These are phyloP conservation scores for Carassius gibelio DNA, from an alignment of 2,113 vertebrate species.

Conservation along the genomic window DNA sequence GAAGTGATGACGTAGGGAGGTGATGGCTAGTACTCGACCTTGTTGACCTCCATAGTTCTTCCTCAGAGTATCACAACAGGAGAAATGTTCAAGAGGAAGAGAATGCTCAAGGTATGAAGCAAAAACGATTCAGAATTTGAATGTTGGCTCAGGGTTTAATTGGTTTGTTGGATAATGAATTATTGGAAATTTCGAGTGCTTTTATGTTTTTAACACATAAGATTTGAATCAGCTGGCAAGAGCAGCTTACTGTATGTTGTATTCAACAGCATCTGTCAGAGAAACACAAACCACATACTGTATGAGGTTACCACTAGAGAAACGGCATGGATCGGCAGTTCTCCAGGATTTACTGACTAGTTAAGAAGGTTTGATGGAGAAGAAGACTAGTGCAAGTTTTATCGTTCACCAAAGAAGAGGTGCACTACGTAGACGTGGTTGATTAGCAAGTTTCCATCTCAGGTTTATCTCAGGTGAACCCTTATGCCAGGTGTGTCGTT, in stretches of 20 bases:
- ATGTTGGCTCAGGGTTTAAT: background rate
- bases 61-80: background rate
- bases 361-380: background rate
- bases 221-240: constrained; percentile 13
- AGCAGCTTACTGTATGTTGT: background rate
- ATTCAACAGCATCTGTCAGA: constrained; percentile 29
- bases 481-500: constrained; percentile 40
- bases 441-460: background rate
- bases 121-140: background rate
- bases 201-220: background rate
- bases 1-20: background rate
- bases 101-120: constrained; percentile 48
- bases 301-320: constrained; percentile 49
- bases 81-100: constrained; percentile 57
- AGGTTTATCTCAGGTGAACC: background rate
- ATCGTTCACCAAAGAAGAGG: background rate
- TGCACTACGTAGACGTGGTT: background rate
- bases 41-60: background rate
- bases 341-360: background rate
- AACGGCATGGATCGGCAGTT: background rate
- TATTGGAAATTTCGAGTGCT: background rate
- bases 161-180: background rate
- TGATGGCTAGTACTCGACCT: background rate
- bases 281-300: constrained; percentile 49
- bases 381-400: background rate